A percentile compares a stretch with the other conserved stretches of the same genome.
Evolutionary conservation across 2,113 vertebrate species (phyloP).

Genomic region (Dipodomys merriami): DNA sequence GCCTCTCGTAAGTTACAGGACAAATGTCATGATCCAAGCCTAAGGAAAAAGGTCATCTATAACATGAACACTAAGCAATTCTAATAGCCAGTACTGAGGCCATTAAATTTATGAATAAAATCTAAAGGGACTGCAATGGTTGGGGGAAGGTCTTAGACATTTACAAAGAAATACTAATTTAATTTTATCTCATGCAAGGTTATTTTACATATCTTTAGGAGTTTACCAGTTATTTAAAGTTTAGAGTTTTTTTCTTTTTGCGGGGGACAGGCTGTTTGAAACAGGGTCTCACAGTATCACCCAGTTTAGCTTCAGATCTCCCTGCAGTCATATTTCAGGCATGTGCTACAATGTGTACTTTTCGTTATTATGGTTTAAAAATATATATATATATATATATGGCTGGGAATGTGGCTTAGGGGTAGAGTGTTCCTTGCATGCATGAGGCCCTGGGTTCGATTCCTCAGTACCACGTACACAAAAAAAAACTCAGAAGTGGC

Average conservation of each 20-base stretch:
- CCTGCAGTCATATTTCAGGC: neutral
- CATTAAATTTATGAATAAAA: neutral
- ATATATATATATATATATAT: no score
- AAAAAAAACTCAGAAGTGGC: no score
- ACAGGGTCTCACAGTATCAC: neutral
- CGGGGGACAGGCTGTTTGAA: neutral
- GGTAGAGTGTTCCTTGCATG: no score
- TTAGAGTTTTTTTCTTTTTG: neutral
- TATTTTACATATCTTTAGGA: neutral
- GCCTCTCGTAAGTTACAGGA: constrained; percentile 86
- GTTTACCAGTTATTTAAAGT: neutral
- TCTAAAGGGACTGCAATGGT: neutral
- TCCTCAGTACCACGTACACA: no score
- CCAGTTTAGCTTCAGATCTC: neutral
- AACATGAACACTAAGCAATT: neutral
- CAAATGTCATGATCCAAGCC: neutral
- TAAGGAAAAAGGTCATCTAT: neutral
- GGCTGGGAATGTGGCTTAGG: no score
- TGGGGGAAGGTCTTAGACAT: fast-evolving
- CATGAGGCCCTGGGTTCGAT: no score
- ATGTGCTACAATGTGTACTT: neutral
- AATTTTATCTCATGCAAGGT: fast-evolving
- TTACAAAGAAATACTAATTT: neutral
- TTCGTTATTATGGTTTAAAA: no score
- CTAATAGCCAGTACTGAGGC: neutral